Base-by-base conservation (phyloP, 1,140 invertebrate species). In the Augochlora pura region DNA sequence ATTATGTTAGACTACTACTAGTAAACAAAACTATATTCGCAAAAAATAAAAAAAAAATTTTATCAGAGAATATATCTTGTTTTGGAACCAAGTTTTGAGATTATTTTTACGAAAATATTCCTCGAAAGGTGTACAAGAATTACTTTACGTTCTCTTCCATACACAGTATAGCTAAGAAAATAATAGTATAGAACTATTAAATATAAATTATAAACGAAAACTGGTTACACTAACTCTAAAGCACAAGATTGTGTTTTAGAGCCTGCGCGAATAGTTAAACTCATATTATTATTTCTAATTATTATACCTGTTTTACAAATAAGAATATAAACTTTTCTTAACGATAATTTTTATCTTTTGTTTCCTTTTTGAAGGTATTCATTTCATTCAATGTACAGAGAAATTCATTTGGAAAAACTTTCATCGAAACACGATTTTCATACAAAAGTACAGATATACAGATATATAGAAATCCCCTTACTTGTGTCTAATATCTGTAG, bases 211-310 rank as follows among this genome's bases (percentile, higher is more conserved):
- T 82, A 86, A 86, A 77, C 70, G 57, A 85, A 85, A 85, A 16
- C 23, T 82, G 39, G 52, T 67, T 72, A 60, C 59, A 72, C 54
- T 87, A 88, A 88, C 67, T 60, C 82, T 89, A 86, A 81, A 76
- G 83, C 75, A 87, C 74, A 82, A 57, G 64, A 52, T 83, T 84
- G 68, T 71, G 69, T 78, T 69, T 69, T 86, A 83, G 84, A 88
- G 79, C 84, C 80, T 86, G 87, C 87, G 82, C 88, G 86, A 89
- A 88, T 78, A 87, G 83, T 46, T 69, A 65, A 52, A 66, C 54
- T 66, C 38, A 64, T 59, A 6, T 27, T 38, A 59, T 69, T 46
- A 68, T 63, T 39, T 39, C 70, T 54, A 64, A 74, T 6, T 69
- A n/a, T 23, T 16, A 18, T 32, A 42, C 52, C 46, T 78, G 76